Conservation (phyloP, 2,888 invertebrate genomes). For the Standfussiana lucernea region DNA sequence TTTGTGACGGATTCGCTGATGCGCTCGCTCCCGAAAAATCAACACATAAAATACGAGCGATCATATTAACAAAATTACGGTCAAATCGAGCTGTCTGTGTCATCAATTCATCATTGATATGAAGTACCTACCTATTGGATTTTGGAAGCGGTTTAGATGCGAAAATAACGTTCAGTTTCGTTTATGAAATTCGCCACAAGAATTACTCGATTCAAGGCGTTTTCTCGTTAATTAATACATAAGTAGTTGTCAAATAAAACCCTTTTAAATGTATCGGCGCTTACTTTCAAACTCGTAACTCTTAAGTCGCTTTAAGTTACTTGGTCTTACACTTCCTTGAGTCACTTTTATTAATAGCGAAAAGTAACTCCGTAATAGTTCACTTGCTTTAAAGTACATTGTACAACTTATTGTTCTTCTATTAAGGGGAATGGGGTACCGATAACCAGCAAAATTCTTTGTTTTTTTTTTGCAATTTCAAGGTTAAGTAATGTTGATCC, state of each 20-base stretch:
- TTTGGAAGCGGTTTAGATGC: neutral
- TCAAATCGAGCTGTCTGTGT: too few relatives aligned
- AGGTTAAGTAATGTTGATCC: too few relatives aligned
- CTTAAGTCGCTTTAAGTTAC: conserved; percentile 10
- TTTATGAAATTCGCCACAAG: neutral
- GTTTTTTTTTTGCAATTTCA: too few relatives aligned
- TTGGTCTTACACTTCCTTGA: neutral
- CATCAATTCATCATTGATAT: too few relatives aligned
- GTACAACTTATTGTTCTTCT: neutral
- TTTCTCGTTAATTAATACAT: neutral
- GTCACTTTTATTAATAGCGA: conserved; percentile 33
- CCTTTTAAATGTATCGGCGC: conserved; percentile 22
- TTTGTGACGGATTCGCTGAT: too few relatives aligned
- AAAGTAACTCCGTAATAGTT: conserved; percentile 13
- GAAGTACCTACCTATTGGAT: neutral
- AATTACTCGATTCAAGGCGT: neutral
- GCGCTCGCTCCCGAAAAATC: too few relatives aligned
- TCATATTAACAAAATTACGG: too few relatives aligned
- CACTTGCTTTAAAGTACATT: conserved; percentile 3
- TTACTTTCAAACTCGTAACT: conserved; percentile 10
- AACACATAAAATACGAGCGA: too few relatives aligned
- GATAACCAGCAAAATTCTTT: too few relatives aligned
- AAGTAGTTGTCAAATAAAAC: neutral
- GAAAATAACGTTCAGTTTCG: neutral
- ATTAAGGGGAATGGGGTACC: too few relatives aligned